Evolutionary conservation across 2,888 invertebrate species (phyloP).

Genomic region (Polietes domitor): DNA sequence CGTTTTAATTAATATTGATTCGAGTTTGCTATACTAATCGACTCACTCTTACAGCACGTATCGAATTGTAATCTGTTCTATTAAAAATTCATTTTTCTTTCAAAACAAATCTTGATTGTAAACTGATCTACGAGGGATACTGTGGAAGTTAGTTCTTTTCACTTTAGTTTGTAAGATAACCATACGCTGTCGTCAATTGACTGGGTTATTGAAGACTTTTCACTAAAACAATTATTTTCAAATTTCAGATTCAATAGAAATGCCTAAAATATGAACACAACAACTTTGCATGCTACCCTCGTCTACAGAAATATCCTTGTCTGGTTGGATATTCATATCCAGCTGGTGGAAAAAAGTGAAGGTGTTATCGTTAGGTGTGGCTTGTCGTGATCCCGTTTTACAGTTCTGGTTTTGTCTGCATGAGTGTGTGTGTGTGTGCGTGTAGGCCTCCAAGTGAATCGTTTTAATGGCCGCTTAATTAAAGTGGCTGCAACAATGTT

Average conservation of each 20-base stretch:
- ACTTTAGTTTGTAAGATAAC: no score
- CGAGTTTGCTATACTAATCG: no score
- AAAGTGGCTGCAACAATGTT: conserved; percentile 47
- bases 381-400: conserved; percentile 38
- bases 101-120: neutral
- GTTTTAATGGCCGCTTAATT: conserved; percentile 50
- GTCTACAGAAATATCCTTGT: neutral
- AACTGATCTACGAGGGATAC: neutral
- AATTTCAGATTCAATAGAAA: no score
- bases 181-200: no score
- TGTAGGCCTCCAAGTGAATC: neutral
- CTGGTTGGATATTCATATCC: neutral
- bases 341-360: conserved; percentile 20
- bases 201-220: no score
- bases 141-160: no score
- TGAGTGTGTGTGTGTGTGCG: neutral
- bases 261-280: neutral
- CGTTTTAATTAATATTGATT: no score
- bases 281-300: neutral
- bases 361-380: conserved; percentile 16
- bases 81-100: neutral
- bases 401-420: conserved; percentile 31
- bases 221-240: no score
- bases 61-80: neutral
- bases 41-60: neutral